Conservation (phyloP, 2,797 vertebrate species). For the Peromyscus nudipes region DNA sequence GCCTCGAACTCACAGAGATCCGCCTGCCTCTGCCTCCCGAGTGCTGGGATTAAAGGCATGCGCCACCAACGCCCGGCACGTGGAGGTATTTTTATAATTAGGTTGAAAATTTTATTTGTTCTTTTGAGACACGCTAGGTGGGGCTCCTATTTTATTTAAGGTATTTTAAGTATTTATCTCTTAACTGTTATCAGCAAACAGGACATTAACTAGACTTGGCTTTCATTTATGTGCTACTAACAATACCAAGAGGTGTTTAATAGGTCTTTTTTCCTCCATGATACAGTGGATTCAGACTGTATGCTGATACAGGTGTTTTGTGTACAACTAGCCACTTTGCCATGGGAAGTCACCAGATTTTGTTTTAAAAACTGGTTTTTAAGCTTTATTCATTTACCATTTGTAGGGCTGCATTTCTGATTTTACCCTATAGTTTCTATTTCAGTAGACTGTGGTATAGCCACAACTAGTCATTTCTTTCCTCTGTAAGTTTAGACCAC, state of each 20-base stretch:
- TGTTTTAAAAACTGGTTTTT: conserved; percentile 22
- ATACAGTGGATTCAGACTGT: neutral
- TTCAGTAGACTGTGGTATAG: neutral
- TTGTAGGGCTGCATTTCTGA: neutral
- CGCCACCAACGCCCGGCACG: too few species aligned
- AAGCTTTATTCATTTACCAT: neutral
- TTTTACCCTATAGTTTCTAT: neutral
- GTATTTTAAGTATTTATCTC: conserved; percentile 18
- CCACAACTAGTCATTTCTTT: neutral
- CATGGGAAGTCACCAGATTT: neutral
- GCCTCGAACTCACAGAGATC: too few species aligned
- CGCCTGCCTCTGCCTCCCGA: too few species aligned
- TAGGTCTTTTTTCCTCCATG: neutral
- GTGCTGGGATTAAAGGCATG: too few species aligned
- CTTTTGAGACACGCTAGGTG: conserved; percentile 30
- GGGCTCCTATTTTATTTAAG: conserved; percentile 48
- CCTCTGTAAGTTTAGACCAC: neutral
- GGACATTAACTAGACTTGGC: neutral
- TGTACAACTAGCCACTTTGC: neutral
- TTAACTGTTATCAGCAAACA: conserved; percentile 1
- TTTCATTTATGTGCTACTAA: conserved; percentile 13
- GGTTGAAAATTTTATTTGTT: conserved; percentile 62
- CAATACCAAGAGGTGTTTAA: conserved; percentile 19
- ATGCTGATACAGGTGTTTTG: neutral
- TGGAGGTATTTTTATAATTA: conserved; percentile 39